Base-by-base conservation (phyloP, 2,888 invertebrate species). In the Lasioglossum vierecki region DNA sequence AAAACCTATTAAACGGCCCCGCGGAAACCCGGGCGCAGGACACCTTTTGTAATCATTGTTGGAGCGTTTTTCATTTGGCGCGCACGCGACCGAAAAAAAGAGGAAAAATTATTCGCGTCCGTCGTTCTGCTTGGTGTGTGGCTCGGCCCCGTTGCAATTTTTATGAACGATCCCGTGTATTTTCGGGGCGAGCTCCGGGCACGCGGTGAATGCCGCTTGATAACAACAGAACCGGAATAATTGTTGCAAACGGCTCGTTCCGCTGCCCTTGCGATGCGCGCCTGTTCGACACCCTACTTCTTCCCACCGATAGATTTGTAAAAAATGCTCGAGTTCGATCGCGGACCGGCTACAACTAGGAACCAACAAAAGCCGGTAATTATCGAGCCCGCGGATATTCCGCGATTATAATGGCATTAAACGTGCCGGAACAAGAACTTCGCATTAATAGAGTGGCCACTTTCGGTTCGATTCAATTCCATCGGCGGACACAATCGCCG, bases 311-410 rank as follows among this genome's bases (percentile, higher is more conserved):
- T 30, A 35, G 66, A 66, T 66, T 35, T 35, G 30, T 66, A 66
- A 66, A 66, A 66, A 66, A 66, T 8, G 22, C 15, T 1, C 35
- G 30, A 18, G 35, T 66, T 60, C 60, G 26, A 60, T 60, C 60
- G 66, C 60, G 18, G 6, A 6, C 18, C 35, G 66, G 8, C 30
- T 30, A 66, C 66, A 66, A 66, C 66, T 66, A 66, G 66, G 30
- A 15, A 66, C 66, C 30, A 66, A 66, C 66, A 66, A 66, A 66
- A 66, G 66, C 66, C 66, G 66, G 66, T 66, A 66, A 66, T 66
- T 66, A 66, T 66, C 35, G 66, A 8, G 35, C 35, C 22, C 66
- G 66, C 2, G 66, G 66, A 66, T 35, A 35, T 66, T 18, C 18
- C 35, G 35, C 8, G 18, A 66, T 66, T 66, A 66, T 35, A 35